phyloP scores from a whole-genome alignment of 2,113 vertebrate species.

The Toxostoma redivivum region DNA sequence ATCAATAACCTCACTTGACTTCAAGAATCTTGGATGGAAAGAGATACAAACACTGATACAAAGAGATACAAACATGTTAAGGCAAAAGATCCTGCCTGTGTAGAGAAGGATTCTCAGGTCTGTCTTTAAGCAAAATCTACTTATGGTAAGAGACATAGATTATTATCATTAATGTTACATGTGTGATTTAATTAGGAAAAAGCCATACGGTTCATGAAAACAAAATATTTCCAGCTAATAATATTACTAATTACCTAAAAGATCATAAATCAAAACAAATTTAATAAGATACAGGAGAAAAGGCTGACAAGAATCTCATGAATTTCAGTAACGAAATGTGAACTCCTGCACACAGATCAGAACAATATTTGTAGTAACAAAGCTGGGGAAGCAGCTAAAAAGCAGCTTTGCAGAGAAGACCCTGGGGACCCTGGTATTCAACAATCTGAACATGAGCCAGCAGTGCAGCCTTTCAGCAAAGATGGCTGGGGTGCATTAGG shows the following conservation, averaged over 20 bases:
- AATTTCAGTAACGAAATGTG: neutral
- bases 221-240: neutral
- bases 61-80: neutral
- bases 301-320: neutral
- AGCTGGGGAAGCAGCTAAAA: neutral
- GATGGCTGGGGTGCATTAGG: neutral
- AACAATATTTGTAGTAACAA: neutral
- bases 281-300: neutral
- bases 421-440: neutral
- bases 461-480: neutral
- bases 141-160: neutral
- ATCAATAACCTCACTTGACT: neutral
- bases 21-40: neutral
- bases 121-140: neutral
- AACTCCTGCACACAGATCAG: neutral
- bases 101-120: neutral
- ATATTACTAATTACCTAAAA: neutral
- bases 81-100: neutral
- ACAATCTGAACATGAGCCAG: neutral
- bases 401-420: neutral
- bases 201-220: neutral
- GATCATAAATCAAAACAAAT: constrained; percentile 21
- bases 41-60: neutral
- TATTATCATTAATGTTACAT: neutral
- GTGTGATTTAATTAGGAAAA: constrained; percentile 8